A percentile compares a stretch with the other conserved stretches of the same genome.
Conservation (phyloP, 2,888 invertebrate species). For the Mechanitis messenoides region DNA sequence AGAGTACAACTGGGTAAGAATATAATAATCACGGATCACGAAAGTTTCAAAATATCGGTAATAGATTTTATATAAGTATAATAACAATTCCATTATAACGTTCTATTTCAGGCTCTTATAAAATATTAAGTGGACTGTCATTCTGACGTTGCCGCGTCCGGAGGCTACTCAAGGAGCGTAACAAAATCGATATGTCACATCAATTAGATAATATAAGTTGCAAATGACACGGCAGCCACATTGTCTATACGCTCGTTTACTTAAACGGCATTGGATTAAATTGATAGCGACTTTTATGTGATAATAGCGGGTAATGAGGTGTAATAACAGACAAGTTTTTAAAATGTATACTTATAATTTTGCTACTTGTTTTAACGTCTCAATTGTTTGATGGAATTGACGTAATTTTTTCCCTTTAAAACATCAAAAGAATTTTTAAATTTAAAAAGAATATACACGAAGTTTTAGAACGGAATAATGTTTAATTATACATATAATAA, state of each 20-base stretch:
- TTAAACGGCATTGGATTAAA: constrained; percentile 60
- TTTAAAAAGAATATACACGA: too few relatives aligned
- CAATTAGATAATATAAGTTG: constrained; percentile 30
- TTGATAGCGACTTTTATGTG: constrained; percentile 49
- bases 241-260: constrained; percentile 40
- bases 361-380: neutral
- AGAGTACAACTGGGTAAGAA: too few relatives aligned
- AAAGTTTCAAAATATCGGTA: neutral
- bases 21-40: too few relatives aligned
- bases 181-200: constrained; percentile 32
- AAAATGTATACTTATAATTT: neutral
- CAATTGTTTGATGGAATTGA: neutral
- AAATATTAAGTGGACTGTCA: constrained; percentile 14
- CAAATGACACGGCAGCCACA: constrained; percentile 39
- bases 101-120: constrained; percentile 7
- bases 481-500: too few relatives aligned
- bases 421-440: too few relatives aligned
- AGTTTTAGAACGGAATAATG: too few relatives aligned
- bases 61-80: neutral
- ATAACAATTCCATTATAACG: neutral
- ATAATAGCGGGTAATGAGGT: constrained; percentile 53
- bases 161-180: constrained; percentile 26
- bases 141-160: constrained; percentile 14
- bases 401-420: too few relatives aligned
- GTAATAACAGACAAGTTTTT: constrained; percentile 44